A percentile compares a stretch with the other conserved stretches of the same genome.
Evolutionary conservation across 2,888 invertebrate species (phyloP).

Genomic region (Ypsolopha sequella): DNA sequence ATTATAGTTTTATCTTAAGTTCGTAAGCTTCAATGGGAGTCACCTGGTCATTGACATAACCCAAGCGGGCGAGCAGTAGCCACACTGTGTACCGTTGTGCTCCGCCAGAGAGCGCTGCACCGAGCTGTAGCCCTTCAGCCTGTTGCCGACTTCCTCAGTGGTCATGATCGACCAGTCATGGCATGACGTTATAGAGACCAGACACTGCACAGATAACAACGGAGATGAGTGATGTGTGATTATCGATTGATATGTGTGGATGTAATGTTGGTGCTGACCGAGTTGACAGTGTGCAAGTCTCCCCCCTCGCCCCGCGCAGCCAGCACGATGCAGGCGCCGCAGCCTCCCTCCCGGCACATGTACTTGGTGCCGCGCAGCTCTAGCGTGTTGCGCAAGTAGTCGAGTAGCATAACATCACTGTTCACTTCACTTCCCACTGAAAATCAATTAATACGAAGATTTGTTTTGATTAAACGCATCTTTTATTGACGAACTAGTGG

Average conservation of each 20-base stretch:
- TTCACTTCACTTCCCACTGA: conserved; percentile 71
- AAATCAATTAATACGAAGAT: conserved; percentile 20
- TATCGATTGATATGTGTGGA: background rate
- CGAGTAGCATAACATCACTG: conserved; percentile 69
- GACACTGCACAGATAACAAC: conserved; percentile 29
- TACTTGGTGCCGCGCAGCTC: conserved; percentile 75
- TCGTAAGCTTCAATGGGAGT: no score
- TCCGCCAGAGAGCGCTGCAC: conserved; percentile 73
- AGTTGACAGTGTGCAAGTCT: conserved; percentile 71
- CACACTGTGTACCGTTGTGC: conserved; percentile 79
- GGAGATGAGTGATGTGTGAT: background rate
- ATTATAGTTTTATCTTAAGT: no score
- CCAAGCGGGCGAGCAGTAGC: conserved; percentile 82
- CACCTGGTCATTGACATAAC: conserved; percentile 78
- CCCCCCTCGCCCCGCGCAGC: conserved; percentile 24
- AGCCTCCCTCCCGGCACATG: conserved; percentile 79
- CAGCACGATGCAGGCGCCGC: conserved; percentile 74
- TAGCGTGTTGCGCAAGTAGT: conserved; percentile 67
- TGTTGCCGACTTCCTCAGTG: conserved; percentile 75
- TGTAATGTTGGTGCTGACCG: conserved; percentile 48
- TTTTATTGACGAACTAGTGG: background rate
- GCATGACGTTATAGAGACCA: conserved; percentile 53
- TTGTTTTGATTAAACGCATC: no score
- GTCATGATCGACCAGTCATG: conserved; percentile 74
- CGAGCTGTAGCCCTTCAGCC: conserved; percentile 72